phyloP scores from a whole-genome alignment of 2,113 vertebrate species.

The Aviceda subcristata region DNA sequence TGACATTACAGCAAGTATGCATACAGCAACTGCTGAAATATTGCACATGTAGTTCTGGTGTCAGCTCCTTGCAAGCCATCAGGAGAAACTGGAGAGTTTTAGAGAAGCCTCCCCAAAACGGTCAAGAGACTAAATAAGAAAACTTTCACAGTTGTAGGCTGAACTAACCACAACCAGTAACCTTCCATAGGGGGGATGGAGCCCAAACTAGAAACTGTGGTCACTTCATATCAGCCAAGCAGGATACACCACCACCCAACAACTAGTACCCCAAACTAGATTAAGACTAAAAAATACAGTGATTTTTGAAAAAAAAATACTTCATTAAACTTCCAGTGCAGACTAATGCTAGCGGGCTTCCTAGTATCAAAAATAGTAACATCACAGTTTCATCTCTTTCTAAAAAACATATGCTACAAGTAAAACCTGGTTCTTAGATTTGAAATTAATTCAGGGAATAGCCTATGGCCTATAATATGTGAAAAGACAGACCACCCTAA shows the following conservation, averaged over 20 bases:
- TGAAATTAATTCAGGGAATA: background rate
- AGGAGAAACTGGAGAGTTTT: background rate
- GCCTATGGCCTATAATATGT: too few relatives aligned
- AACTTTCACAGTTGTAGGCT: background rate
- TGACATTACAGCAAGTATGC: accelerated
- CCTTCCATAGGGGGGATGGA: background rate
- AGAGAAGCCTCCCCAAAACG: background rate
- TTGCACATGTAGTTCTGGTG: background rate
- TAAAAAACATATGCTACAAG: background rate
- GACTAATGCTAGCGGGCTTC: background rate
- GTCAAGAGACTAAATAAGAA: background rate
- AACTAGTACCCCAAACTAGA: background rate
- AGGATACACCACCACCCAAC: background rate
- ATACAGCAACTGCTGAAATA: background rate
- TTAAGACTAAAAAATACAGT: background rate
- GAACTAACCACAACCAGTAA: background rate
- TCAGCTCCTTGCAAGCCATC: background rate
- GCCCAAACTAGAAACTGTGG: background rate
- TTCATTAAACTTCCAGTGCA: background rate
- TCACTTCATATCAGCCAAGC: background rate
- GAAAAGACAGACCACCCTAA: background rate
- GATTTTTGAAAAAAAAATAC: background rate
- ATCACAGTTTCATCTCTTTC: background rate
- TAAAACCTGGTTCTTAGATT: background rate
- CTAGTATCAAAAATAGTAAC: background rate